Base-by-base conservation (phyloP, 2,888 invertebrate species). In the Andrena camellia region DNA sequence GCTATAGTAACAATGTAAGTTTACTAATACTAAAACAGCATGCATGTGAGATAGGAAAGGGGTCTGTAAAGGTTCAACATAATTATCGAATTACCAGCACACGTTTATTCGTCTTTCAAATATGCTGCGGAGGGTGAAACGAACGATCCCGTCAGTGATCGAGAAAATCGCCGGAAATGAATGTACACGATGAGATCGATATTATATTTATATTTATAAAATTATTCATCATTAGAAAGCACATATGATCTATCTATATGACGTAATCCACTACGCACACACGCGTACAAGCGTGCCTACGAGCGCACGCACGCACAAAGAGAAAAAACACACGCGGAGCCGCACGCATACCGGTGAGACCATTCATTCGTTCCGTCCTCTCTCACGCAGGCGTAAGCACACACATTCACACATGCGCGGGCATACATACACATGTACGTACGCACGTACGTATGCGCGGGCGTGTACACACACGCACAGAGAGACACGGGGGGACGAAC, bases 201-300 rank as follows among this genome's bases (percentile, higher is more conserved):
- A 92, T 92, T 91, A 92, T 90, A 91, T 91, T 92, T 92, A 92
- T 92, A 93, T 93, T 93, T 93, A 93, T 93, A 93, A 93, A 93
- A 93, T 93, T 93, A 93, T 93, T 90, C 91, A 91, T 93, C 93
- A 91, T 93, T 92, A 93, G 92, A 93, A 93, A 92, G 93, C 93
- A 93, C 93, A 93, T 93, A 93, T 91, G 91, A 93, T 93, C 91
- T 91, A 93, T 91, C 91, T 92, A 91, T 92, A 92, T 92, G 93
- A 92, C 91, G 91, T 92, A 92, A 93, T 91, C 92, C 91, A 91
- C 91, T 91, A 90, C 88, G 88, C 86, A 90, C 88, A 88, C 88
- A 86, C 88, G 88, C 90, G 89, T 90, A 90, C 86, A 81, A 76
- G 86, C 89, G 84, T 84, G 83, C 83, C 85, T 87, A 89, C 86